Evolutionary conservation across 2,113 vertebrate species (phyloP).

Genomic region (Nannospalax galili): DNA sequence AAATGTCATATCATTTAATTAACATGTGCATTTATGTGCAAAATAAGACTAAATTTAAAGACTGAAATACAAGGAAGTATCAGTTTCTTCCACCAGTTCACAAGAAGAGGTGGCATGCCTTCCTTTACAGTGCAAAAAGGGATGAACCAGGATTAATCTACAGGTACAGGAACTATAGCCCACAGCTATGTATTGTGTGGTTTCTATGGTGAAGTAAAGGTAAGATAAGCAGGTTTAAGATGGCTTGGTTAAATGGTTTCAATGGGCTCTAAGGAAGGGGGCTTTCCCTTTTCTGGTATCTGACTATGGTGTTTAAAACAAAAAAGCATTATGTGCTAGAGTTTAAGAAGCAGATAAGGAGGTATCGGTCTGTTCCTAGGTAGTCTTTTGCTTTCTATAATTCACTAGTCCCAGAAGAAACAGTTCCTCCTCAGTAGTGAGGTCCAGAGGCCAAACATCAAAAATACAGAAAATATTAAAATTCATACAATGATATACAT

Average conservation of each 20-base stretch:
- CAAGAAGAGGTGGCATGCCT: neutral
- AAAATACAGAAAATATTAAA: neutral
- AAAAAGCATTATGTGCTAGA: neutral
- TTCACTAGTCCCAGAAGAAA: neutral
- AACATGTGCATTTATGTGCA: neutral
- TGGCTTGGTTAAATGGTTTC: neutral
- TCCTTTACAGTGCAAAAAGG: neutral
- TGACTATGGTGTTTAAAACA: too few species aligned
- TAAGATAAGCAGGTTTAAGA: neutral
- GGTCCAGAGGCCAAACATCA: neutral
- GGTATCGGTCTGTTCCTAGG: neutral
- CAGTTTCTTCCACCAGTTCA: neutral
- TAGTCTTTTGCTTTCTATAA: neutral
- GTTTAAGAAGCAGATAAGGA: neutral
- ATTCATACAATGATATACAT: neutral
- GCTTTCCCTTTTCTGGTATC: neutral
- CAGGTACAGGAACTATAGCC: accelerated
- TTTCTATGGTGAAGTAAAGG: neutral
- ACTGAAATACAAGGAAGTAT: neutral
- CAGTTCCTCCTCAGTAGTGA: neutral
- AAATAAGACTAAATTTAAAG: neutral
- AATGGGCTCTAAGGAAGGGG: neutral
- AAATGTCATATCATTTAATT: neutral
- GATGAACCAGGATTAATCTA: neutral
- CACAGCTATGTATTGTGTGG: neutral